Base-by-base conservation (phyloP, 1,140 invertebrate species). In the Thaumetopoea pityocampa region DNA sequence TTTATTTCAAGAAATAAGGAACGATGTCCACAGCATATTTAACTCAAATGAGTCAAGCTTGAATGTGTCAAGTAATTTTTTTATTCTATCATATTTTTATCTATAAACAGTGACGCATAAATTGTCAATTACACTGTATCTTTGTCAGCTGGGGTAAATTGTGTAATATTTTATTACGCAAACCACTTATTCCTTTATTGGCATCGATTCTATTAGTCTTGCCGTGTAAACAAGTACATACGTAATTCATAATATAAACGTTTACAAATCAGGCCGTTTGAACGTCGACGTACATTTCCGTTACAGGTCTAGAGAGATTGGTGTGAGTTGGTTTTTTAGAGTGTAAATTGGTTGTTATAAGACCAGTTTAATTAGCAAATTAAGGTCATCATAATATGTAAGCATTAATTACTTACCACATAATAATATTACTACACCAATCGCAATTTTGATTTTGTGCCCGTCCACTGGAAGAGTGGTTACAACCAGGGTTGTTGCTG, bases 301-400 rank as follows among this genome's bases (percentile, higher is more conserved):
- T 18, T 6, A 40, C 19, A 19, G 36, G 36, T 9, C 23, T 24
- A 15, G 22, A 37, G 34, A 26, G 26, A 26, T 37, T 26, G 18
- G 30, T 20, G 16, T 35, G 18, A 7, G 7, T 8, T n/a, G 14
- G 36, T 40, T 20, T 29, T 40, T 29, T 32, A 24, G 5, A 12
- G 19, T 15, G 19, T 30, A 29, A 26, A 32, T 37, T 42, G 26
- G 23, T 41, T 50, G 37, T 50, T 50, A 33, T 30, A 44, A 40
- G 22, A 40, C 27, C 26, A 33, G 22, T 40, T 51, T 44, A 51
- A 41, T 40, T 40, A 42, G 38, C 22, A 20, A 47, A 52, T 52
- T 52, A 47, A 52, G 43, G 43, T 42, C 43, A 29, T 36, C 20
- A 27, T 15, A 19, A n/a, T n/a, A n/a, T n/a, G n/a, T n/a, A n/a